phyloP scores from a whole-genome alignment of 1,140 invertebrate genomes.

The Listronotus bonariensis region DNA sequence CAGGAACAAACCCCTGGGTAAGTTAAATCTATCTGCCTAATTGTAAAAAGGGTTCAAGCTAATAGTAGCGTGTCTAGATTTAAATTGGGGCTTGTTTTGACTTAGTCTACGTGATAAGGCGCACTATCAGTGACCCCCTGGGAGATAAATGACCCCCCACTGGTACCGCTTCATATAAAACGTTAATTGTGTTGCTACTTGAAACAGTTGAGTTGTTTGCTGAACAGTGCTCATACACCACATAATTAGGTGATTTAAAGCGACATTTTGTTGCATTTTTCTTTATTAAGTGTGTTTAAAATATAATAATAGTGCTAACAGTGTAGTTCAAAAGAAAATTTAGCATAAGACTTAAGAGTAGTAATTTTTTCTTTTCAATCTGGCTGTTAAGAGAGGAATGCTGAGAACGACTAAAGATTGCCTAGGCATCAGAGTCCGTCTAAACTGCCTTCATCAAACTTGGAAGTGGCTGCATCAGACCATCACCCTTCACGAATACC shows the following conservation, averaged over 20 bases:
- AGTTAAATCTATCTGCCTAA: no score
- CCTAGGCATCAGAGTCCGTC: constrained; percentile 82
- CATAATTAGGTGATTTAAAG: not conserved
- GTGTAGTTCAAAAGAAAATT: constrained; percentile 6
- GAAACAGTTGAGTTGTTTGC: constrained; percentile 10
- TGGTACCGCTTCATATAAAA: constrained; percentile 29
- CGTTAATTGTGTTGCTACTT: constrained; percentile 4
- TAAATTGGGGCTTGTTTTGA: constrained; percentile 28
- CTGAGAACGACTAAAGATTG: constrained; percentile 80
- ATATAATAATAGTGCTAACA: not conserved
- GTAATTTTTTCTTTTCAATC: constrained; percentile 39
- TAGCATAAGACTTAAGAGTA: constrained; percentile 9
- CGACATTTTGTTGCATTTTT: not conserved
- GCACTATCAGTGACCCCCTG: constrained; percentile 32
- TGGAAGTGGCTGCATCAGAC: constrained; percentile 93
- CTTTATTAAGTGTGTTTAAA: not conserved
- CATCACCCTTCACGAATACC: constrained; percentile 81
- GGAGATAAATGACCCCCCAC: constrained; percentile 34
- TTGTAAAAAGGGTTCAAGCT: no score
- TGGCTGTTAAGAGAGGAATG: constrained; percentile 70
- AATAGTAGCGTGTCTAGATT: not conserved
- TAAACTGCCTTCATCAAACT: constrained; percentile 82
- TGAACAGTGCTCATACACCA: not conserved
- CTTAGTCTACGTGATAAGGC: constrained; percentile 27
- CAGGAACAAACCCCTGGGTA: no score